phyloP scores from a whole-genome alignment of 2,888 invertebrate genomes.

The Harpalus rubripes region DNA sequence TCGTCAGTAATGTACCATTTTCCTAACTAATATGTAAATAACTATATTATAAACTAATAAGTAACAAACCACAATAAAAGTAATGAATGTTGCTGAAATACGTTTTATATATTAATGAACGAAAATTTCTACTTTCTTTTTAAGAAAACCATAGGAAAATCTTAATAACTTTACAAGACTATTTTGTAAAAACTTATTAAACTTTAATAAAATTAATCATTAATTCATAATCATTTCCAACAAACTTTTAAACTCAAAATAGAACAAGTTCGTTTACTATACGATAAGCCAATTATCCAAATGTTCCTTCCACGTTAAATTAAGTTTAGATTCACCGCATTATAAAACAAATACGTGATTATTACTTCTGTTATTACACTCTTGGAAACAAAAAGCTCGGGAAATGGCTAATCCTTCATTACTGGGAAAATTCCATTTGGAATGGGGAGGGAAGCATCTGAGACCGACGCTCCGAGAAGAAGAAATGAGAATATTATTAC shows the following conservation, averaged over 20 bases:
- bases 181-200: no score
- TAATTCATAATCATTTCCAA: no score
- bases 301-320: slow-evolving; percentile 23
- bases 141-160: no score
- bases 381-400: slow-evolving; percentile 34
- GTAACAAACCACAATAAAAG: no score
- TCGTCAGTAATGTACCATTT: no score
- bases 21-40: no score
- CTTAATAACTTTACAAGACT: no score
- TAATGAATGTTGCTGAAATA: no score
- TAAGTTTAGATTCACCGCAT: slow-evolving; percentile 45
- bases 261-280: neutral
- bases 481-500: slow-evolving; percentile 55
- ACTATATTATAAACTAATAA: no score
- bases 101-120: no score
- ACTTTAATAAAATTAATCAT: no score
- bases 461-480: neutral
- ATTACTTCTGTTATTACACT: slow-evolving; percentile 45
- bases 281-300: slow-evolving; percentile 19
- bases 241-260: neutral
- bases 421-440: neutral
- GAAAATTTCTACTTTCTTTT: no score
- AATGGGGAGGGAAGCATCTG: neutral
- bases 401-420: slow-evolving; percentile 60
- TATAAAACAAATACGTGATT: slow-evolving; percentile 50